Percentiles rank a stretch among this genome's conserved stretches.
Evolutionary conservation across 2,797 vertebrate genomes (phyloP).

Genomic region (Pseudopleuronectes americanus): DNA sequence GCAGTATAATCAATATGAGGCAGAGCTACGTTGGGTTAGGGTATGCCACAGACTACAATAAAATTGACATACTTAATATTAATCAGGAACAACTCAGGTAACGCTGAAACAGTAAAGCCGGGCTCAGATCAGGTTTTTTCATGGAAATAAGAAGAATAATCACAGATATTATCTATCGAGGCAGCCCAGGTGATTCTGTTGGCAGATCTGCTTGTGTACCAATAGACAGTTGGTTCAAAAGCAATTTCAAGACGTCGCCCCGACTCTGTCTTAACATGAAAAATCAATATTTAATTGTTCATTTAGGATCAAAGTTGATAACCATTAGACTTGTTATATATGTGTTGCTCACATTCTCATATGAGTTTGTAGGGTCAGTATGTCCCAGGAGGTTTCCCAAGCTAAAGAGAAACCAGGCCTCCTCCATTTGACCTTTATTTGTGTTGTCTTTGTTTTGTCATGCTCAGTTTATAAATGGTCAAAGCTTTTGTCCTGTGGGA

Average conservation of each 20-base stretch:
- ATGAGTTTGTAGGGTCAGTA: constrained; percentile 2
- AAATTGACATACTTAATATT: background rate
- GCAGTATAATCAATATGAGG: background rate
- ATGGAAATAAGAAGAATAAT: too few relatives aligned
- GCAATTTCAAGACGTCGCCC: background rate
- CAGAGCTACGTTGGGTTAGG: background rate
- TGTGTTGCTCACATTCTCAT: background rate
- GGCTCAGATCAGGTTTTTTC: too few relatives aligned
- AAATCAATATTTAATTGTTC: background rate
- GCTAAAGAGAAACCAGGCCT: background rate
- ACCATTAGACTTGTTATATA: background rate
- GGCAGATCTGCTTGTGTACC: too few relatives aligned
- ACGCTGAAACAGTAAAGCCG: too few relatives aligned
- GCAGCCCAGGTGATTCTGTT: too few relatives aligned
- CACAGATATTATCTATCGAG: too few relatives aligned
- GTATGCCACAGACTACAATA: background rate
- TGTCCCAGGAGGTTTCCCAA: constrained; percentile 7
- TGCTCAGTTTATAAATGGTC: constrained; percentile 28
- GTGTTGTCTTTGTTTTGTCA: constrained; percentile 6
- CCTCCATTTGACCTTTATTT: background rate
- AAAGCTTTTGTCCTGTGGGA: background rate
- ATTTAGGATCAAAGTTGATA: background rate
- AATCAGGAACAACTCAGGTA: too few relatives aligned
- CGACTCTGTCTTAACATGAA: background rate
- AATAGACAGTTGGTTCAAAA: background rate